Evolutionary conservation across 2,888 invertebrate species (phyloP).

Genomic region (Caenorhabditis macrosperma): DNA sequence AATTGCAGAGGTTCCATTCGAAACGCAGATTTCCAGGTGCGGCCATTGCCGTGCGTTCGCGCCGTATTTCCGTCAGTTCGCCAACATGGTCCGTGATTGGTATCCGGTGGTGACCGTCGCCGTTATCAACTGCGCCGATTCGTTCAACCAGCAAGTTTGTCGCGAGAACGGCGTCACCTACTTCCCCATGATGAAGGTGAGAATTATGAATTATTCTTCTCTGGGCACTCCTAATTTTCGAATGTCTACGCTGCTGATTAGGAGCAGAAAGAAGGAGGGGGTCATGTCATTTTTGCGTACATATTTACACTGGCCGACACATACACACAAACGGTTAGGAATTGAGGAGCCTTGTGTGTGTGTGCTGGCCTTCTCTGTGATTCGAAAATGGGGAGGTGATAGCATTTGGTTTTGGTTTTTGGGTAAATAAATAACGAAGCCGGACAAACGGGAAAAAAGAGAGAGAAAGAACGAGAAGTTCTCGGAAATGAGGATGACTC

Average conservation of each 20-base stretch:
- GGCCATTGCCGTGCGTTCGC: conserved; percentile 94
- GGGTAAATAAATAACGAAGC: conserved; percentile 49
- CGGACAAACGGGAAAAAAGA: conserved; percentile 16
- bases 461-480: conserved; percentile 27
- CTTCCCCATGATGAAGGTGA: conserved; percentile 79
- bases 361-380: conserved; percentile 17
- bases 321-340: conserved; percentile 46
- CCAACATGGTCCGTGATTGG: conserved; percentile 81
- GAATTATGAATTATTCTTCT: neutral
- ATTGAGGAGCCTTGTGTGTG: conserved; percentile 23
- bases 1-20: neutral
- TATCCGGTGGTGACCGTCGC: conserved; percentile 68
- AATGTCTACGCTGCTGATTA: conserved; percentile 25
- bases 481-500: conserved; percentile 47
- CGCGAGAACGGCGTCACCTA: conserved; percentile 76
- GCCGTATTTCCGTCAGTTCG: conserved; percentile 88
- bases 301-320: conserved; percentile 51
- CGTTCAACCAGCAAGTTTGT: conserved; percentile 75
- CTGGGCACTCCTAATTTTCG: neutral
- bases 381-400: conserved; percentile 43
- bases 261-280: conserved; percentile 5
- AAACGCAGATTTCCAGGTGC: conserved; percentile 83
- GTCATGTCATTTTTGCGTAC: conserved; percentile 50
- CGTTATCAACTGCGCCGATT: conserved; percentile 79
- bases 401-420: conserved; percentile 56